Conservation (phyloP, 2,888 invertebrate species). For the Nemapogon koenigi region DNA sequence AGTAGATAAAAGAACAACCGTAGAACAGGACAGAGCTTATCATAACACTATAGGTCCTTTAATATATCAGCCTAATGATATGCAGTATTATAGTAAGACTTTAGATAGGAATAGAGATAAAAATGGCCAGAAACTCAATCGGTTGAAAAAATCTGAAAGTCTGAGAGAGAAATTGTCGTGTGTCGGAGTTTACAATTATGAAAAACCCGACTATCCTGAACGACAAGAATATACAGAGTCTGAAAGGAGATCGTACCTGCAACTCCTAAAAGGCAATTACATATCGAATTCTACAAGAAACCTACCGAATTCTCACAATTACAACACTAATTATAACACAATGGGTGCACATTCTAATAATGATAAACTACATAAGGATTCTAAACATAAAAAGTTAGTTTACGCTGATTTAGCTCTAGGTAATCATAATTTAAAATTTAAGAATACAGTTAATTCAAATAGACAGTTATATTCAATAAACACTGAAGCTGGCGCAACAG, state of each 20-base stretch:
- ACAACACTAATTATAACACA: constrained; percentile 38
- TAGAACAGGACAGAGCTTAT: constrained; percentile 49
- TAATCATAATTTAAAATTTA: constrained; percentile 63
- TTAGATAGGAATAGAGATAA: constrained; percentile 55
- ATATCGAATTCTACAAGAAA: constrained; percentile 58
- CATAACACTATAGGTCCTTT: constrained; percentile 55
- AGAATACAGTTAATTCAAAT: constrained; percentile 64
- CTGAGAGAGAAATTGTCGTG: constrained; percentile 56
- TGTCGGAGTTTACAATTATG: constrained; percentile 56
- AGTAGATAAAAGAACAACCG: constrained; percentile 61
- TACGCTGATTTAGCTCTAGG: constrained; percentile 62
- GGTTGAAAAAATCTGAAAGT: constrained; percentile 58
- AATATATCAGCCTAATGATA: constrained; percentile 48
- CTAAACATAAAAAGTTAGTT: constrained; percentile 56
- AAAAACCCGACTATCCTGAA: constrained; percentile 54
- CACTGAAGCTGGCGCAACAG: constrained; percentile 46
- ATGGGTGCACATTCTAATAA: constrained; percentile 36
- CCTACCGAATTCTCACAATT: constrained; percentile 39
- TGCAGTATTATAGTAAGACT: constrained; percentile 55
- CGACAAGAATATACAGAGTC: constrained; percentile 44
- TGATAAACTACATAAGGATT: constrained; percentile 30
- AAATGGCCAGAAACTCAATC: constrained; percentile 48
- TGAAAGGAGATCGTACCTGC: constrained; percentile 50
- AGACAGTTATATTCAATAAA: constrained; percentile 61
- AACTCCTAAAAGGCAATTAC: constrained; percentile 53